Evolutionary conservation across 2,113 vertebrate species (phyloP), one percentile per base, ranked within the genome.

Genomic region (Cisticola juncidis): DNA sequence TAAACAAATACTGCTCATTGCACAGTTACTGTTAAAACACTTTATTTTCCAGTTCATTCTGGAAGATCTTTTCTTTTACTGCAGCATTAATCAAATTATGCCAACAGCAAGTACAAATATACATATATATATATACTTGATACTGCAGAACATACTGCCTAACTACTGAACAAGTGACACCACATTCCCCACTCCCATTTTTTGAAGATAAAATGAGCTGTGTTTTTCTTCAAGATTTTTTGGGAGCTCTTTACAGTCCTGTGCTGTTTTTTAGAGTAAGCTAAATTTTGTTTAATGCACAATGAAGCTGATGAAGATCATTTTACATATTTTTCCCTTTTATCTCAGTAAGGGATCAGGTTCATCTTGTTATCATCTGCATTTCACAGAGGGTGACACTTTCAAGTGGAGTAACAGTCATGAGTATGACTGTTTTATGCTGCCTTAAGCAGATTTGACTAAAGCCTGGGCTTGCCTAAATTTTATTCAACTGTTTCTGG

Each of bases 371-470:
- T 84, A 71, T 51, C 24, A n/a, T 11, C 56, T 11, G 68, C 8
- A 35, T 69, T 91, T 93, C 9, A 8, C 45, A 71, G 42, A 42
- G 9, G 79, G 56, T 64, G 38, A 76, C 19, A 68, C 4, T 40
- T 95, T 76, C 61, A 91, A 93, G 44, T 23, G 17, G 44, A 90
- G 36, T 35, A 79, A 47, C 44, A 87, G 51, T 22, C 48, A 76
- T 17, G 9, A 54, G 29, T 58, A n/a, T 45, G 31, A 28, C 9
- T 53, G 12, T 1, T 88, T 78, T 36, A 35, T 71, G 51, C 26
- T 70, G 62, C 42, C 22, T 82, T 90, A 65, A 69, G n/a, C 2
- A 2, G 47, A 68, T 61, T 17, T 65, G 24, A 61, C 14, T 88
- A 45, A 89, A 89, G 14, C 24, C 47, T 71, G 33, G 7, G 17